Base-by-base conservation (phyloP, 2,797 vertebrate genomes). In the Liparis tanakae region DNA sequence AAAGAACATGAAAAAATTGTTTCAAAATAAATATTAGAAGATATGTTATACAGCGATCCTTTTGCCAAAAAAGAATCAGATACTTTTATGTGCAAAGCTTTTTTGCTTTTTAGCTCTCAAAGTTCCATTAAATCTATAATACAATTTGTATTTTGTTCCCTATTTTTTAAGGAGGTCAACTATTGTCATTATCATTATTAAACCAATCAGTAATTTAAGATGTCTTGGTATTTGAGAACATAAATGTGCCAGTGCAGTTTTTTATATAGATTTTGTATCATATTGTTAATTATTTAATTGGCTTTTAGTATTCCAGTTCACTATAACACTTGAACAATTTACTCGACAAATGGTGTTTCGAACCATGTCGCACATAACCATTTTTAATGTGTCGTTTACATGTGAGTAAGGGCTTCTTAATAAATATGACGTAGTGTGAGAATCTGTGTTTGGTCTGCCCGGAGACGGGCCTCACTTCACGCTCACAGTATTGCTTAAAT, bases 401-500 rank as follows among this genome's bases (percentile, higher is more conserved):
- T 20, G 10, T 25, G 7, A 18, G 7, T 22, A 7, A 39, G 18
- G 20, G 6, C 7, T 56, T 74, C 20, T 48, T 33, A 13, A 66
- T 20, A 25, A 44, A 55, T 46, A 25, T 66, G 10, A 17, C 25
- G 10, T 22, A n/a, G 0, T 39, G 34, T 53, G 10, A 66, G 34
- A n/a, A 54, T 50, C 33, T 61, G 9, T 17, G 18, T 58, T 57
- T 57, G 30, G 9, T 39, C 7, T 12, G 13, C 17, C 2, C 3
- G 7, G 17, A 57, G 5, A 34, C 46, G 34, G 18, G 37, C 43
- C 57, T 63, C 22, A 4, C 54, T 72, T 77, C 53, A 48, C 20
- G 60, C 34, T 60, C 22, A 59, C 17, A 1, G 12, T 59, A 33
- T 56, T 22, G 39, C 58, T 73, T 82, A 76, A 73, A 67, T 41